A percentile compares a stretch with the other conserved stretches of the same genome.
Conservation (phyloP, 2,888 invertebrate species). For the Cotesia congregata region DNA sequence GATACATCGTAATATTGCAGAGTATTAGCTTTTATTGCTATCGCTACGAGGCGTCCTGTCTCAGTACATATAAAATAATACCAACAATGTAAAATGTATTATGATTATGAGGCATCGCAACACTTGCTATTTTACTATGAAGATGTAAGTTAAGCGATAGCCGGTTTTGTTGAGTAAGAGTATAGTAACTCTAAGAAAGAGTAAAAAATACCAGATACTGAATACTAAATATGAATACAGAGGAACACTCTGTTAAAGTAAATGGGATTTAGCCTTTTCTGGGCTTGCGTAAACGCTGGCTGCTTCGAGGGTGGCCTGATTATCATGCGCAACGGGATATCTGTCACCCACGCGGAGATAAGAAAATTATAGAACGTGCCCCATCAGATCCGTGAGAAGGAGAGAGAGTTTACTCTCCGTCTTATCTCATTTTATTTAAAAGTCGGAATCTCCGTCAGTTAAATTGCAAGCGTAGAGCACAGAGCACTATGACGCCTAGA, state of each 20-base stretch:
- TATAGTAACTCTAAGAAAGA: background rate
- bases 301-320: constrained; percentile 32
- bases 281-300: background rate
- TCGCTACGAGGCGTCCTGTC: too few species aligned
- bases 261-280: constrained; percentile 2
- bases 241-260: background rate
- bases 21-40: too few species aligned
- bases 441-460: background rate
- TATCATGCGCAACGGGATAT: constrained; percentile 35
- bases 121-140: background rate
- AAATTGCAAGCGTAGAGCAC: too few species aligned
- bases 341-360: constrained; percentile 37
- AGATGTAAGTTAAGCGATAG: background rate
- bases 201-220: background rate
- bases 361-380: constrained; percentile 37
- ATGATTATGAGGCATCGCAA: background rate
- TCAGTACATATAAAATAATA: background rate
- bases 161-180: background rate
- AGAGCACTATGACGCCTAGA: constrained; percentile 1
- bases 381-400: constrained; percentile 18
- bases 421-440: constrained; percentile 30
- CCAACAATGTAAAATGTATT: background rate
- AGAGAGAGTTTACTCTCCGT: constrained; percentile 24
- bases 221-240: background rate
- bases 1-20: too few species aligned